Conservation (phyloP, 2,797 vertebrate species). For the Anomalospiza imberbis region DNA sequence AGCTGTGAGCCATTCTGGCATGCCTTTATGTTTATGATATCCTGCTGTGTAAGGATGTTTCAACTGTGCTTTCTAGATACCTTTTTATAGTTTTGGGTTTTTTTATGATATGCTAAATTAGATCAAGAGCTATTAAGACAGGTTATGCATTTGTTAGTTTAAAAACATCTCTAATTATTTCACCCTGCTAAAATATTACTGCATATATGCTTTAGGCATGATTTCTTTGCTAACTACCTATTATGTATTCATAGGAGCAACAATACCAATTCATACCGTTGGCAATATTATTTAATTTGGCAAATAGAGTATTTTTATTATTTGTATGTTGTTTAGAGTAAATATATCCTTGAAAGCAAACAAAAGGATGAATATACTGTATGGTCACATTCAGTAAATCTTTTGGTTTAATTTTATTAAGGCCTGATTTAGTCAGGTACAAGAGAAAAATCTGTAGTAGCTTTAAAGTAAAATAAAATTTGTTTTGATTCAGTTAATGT, state of each 20-base stretch:
- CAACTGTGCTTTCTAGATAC: slow-evolving; percentile 59
- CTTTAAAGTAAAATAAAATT: slow-evolving; percentile 71
- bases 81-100: slow-evolving; percentile 37
- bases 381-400: background rate
- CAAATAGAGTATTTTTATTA: slow-evolving; percentile 58
- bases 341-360: slow-evolving; percentile 33
- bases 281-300: slow-evolving; percentile 67
- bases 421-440: background rate
- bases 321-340: slow-evolving; percentile 51
- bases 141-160: slow-evolving; percentile 65
- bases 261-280: slow-evolving; percentile 53
- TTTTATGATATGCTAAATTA: slow-evolving; percentile 62
- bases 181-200: slow-evolving; percentile 61
- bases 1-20: slow-evolving; percentile 56
- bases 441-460: slow-evolving; percentile 58
- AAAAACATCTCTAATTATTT: slow-evolving; percentile 71
- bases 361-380: background rate
- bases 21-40: slow-evolving; percentile 69
- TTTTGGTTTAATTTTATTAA: slow-evolving; percentile 57
- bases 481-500: slow-evolving; percentile 81
- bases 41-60: slow-evolving; percentile 71
- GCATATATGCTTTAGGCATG: slow-evolving; percentile 50
- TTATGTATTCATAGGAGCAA: slow-evolving; percentile 62
- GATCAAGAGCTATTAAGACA: slow-evolving; percentile 64
- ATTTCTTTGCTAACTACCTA: slow-evolving; percentile 60